These are phyloP conservation scores for Nematostella vectensis DNA, from an alignment of 92 coral and sea anemone species.

Conservation along the genomic window DNA sequence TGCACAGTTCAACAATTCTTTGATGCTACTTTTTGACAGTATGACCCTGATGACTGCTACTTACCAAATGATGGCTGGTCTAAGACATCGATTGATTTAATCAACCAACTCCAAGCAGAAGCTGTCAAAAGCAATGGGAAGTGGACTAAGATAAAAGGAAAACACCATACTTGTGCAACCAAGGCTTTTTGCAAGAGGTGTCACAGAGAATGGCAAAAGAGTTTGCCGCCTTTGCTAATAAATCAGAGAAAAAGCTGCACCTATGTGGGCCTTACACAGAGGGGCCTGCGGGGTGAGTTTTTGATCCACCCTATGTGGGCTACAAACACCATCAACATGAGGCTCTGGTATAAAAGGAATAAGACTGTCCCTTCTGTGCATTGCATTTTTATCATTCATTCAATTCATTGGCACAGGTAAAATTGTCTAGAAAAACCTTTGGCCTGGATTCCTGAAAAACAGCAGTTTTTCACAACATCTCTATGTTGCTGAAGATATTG, in stretches of 20 bases:
- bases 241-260: constrained; percentile 32
- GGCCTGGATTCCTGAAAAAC: too few species aligned
- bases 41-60: constrained; percentile 22
- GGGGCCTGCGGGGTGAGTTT: constrained; percentile 62
- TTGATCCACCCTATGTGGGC: too few species aligned
- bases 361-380: too few species aligned
- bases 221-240: constrained; percentile 45
- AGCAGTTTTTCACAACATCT: too few species aligned
- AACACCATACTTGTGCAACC: not conserved
- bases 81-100: constrained; percentile 33
- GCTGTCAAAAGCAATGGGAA: constrained; percentile 36
- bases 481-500: too few species aligned
- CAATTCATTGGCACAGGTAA: too few species aligned
- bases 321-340: too few species aligned
- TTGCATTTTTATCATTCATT: too few species aligned
- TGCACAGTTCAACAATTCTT: too few species aligned
- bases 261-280: constrained; percentile 77
- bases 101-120: constrained; percentile 37
- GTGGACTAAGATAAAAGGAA: constrained; percentile 35
- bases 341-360: too few species aligned
- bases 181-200: constrained; percentile 39
- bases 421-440: too few species aligned
- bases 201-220: constrained; percentile 56
- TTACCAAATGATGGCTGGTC: constrained; percentile 65
- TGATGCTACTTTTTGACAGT: too few species aligned